Evolutionary conservation across 64 coral and sea anemone species (phyloP).

Genomic region (Montipora capricornis): DNA sequence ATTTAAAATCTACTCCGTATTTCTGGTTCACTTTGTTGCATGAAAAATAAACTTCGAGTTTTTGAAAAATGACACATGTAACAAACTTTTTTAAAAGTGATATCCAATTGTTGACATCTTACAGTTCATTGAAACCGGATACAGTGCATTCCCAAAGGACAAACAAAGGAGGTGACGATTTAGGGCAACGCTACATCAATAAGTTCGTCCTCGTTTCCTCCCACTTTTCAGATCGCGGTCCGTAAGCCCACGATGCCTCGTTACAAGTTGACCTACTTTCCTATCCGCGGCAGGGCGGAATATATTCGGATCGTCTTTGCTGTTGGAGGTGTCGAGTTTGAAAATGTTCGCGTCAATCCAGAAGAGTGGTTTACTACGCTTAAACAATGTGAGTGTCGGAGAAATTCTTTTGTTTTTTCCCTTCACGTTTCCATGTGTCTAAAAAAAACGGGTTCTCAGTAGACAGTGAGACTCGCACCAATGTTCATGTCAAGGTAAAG

Average conservation of each 20-base stretch:
- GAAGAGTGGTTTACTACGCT: constrained; percentile 16
- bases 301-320: constrained; percentile 11
- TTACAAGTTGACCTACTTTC: constrained; percentile 43
- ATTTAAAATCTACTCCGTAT: too few relatives aligned
- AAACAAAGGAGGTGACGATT: neutral
- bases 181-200: neutral
- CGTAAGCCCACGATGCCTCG: neutral
- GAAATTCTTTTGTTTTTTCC: neutral
- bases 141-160: neutral
- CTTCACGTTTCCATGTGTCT: too few relatives aligned
- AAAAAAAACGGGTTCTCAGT: too few relatives aligned
- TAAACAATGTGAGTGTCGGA: constrained; percentile 16
- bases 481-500: too few relatives aligned
- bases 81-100: too few relatives aligned
- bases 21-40: too few relatives aligned
- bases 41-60: too few relatives aligned
- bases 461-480: too few relatives aligned
- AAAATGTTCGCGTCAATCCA: neutral
- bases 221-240: neutral
- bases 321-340: constrained; percentile 15
- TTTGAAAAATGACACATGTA: too few relatives aligned
- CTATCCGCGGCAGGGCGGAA: constrained; percentile 21
- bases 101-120: too few relatives aligned
- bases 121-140: neutral
- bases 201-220: neutral